These are phyloP conservation scores for Volucella zonaria DNA, from an alignment of 2,888 invertebrate species.

Conservation along the genomic window DNA sequence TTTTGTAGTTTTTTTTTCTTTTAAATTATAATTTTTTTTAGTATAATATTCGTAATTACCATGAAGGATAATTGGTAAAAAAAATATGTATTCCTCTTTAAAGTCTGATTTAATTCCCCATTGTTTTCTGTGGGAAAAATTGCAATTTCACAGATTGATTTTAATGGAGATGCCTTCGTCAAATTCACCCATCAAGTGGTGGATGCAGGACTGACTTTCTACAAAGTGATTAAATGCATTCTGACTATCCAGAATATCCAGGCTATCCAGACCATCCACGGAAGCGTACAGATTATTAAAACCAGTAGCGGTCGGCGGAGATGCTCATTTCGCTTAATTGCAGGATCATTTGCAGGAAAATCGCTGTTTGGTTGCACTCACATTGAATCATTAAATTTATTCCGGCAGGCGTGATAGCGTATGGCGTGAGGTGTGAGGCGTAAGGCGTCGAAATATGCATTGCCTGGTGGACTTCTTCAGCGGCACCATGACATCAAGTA, in stretches of 20 bases:
- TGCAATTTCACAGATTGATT: slow-evolving; percentile 28
- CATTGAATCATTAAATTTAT: slow-evolving; percentile 56
- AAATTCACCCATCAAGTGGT: slow-evolving; percentile 8
- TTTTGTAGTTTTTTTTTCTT: no score
- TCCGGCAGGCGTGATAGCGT: slow-evolving; percentile 48
- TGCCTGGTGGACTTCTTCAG: background rate
- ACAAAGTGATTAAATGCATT: slow-evolving; percentile 10
- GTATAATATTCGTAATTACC: no score
- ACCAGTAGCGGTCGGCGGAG: slow-evolving; percentile 13
- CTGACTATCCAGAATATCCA: background rate
- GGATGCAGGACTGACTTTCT: background rate
- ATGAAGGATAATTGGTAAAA: no score
- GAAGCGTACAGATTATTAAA: background rate
- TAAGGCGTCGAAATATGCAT: background rate
- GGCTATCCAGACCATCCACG: no score
- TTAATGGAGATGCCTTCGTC: background rate
- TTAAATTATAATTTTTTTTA: no score
- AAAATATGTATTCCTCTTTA: background rate
- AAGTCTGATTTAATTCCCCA: background rate
- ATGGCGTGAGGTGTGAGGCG: slow-evolving; percentile 15
- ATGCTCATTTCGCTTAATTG: slow-evolving; percentile 56
- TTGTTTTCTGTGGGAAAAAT: slow-evolving; percentile 14
- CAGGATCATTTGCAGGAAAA: slow-evolving; percentile 54
- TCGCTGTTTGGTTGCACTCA: slow-evolving; percentile 54
- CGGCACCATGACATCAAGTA: slow-evolving; percentile 46